Percentiles rank a stretch among this genome's conserved stretches.
phyloP scores from a whole-genome alignment of 2,888 invertebrate genomes.

The Shargacucullia verbasci region DNA sequence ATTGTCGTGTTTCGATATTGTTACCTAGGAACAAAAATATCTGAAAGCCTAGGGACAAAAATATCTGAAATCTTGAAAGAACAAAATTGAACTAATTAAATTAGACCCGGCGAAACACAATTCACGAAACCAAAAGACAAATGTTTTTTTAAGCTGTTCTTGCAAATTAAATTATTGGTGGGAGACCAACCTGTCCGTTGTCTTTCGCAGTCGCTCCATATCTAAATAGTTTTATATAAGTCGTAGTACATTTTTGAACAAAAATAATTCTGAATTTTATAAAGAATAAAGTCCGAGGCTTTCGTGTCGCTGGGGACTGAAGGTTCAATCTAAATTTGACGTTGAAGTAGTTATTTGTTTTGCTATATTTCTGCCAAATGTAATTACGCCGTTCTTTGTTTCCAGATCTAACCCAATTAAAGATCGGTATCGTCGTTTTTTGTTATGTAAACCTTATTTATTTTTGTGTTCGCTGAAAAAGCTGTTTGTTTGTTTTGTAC shows the following conservation, averaged over 20 bases:
- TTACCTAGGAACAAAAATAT: too few relatives aligned
- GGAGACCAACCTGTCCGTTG: conserved; percentile 31
- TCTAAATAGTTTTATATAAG: conserved; percentile 47
- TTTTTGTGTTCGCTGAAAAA: conserved; percentile 26
- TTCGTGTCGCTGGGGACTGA: conserved; percentile 62
- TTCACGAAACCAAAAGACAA: conserved; percentile 39
- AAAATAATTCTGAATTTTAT: conserved; percentile 71
- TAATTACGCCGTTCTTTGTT: conserved; percentile 57
- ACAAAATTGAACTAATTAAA: conserved; percentile 50
- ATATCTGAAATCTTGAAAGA: too few relatives aligned
- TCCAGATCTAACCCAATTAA: conserved; percentile 51
- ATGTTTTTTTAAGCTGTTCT: conserved; percentile 40
- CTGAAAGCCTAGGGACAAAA: too few relatives aligned
- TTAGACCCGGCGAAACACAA: conserved; percentile 36
- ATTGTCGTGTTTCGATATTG: too few relatives aligned
- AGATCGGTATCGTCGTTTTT: conserved; percentile 47
- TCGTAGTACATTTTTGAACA: conserved; percentile 62
- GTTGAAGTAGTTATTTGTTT: conserved; percentile 67
- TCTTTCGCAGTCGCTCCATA: conserved; percentile 57
- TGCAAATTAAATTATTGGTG: conserved; percentile 40
- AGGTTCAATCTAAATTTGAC: conserved; percentile 73
- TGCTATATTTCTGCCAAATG: conserved; percentile 55
- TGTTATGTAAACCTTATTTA: conserved; percentile 42
- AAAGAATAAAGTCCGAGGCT: conserved; percentile 71
- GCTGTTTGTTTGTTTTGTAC: too few relatives aligned